These are phyloP conservation scores for Stictonetta naevosa DNA, from an alignment of 2,113 vertebrate genomes.

Conservation along the genomic window DNA sequence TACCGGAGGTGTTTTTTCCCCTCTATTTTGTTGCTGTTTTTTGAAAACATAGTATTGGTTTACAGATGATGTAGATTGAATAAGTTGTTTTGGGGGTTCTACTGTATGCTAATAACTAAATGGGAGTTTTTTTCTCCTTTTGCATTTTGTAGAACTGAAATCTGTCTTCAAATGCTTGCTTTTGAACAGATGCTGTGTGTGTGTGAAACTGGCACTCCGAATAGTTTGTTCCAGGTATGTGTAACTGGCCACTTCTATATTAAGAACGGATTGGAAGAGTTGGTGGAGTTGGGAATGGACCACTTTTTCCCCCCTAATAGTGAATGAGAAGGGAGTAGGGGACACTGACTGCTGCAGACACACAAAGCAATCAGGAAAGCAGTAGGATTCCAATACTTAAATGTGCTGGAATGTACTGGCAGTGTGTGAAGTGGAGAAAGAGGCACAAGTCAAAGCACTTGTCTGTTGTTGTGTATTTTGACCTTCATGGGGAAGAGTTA, in stretches of 20 bases:
- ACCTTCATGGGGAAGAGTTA: neutral
- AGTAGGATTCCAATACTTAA: neutral
- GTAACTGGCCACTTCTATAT: neutral
- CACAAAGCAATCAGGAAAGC: neutral
- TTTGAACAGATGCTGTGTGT: neutral
- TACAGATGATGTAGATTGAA: neutral
- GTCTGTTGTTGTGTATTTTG: constrained; percentile 1
- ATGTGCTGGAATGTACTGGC: constrained; percentile 20
- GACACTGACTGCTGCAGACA: neutral
- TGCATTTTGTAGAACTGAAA: neutral
- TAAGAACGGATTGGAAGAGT: neutral
- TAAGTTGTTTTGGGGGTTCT: neutral
- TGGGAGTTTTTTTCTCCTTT: neutral
- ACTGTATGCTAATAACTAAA: neutral
- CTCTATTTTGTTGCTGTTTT: neutral
- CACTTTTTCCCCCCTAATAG: too few relatives aligned
- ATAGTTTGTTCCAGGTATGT: neutral
- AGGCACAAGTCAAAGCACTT: neutral
- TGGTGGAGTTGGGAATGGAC: neutral
- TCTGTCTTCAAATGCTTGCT: neutral
- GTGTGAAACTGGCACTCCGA: neutral
- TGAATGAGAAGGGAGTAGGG: neutral
- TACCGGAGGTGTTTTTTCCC: neutral
- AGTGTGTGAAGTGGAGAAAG: neutral
- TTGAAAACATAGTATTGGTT: neutral